A percentile compares a stretch with the other conserved stretches of the same genome.
Conservation (phyloP, 2,888 invertebrate species). For the Andrena trimmerana region DNA sequence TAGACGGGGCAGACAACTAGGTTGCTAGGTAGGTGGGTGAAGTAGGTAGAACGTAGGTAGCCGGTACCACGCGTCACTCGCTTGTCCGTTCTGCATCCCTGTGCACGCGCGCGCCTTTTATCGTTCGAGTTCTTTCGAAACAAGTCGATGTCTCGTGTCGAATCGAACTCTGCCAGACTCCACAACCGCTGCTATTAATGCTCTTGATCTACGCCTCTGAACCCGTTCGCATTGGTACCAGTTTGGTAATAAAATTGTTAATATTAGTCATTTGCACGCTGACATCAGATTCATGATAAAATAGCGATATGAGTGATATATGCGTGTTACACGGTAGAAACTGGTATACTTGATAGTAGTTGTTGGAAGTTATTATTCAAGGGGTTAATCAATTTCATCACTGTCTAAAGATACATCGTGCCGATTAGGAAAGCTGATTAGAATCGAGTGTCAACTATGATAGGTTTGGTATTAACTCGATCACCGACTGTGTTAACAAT, state of each 20-base stretch:
- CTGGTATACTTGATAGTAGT: no score
- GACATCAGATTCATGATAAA: no score
- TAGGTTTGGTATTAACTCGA: no score
- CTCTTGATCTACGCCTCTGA: neutral
- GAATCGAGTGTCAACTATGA: no score
- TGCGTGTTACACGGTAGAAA: no score
- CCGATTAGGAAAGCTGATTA: no score
- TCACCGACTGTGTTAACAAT: neutral
- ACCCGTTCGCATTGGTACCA: neutral
- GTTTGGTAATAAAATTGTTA: no score
- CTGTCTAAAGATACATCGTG: no score
- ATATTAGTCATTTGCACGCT: no score
- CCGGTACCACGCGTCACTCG: slow-evolving; percentile 51
- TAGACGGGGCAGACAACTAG: slow-evolving; percentile 68
- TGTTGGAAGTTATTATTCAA: no score
- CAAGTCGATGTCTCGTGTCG: slow-evolving; percentile 9
- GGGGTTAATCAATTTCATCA: no score
- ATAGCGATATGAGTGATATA: no score
- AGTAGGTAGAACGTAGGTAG: slow-evolving; percentile 68
- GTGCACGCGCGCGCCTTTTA: slow-evolving; percentile 17
- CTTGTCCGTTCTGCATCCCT: slow-evolving; percentile 51
- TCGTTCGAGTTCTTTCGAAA: slow-evolving; percentile 31
- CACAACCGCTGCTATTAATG: neutral
- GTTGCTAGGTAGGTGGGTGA: slow-evolving; percentile 74
- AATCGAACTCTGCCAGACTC: neutral